Conservation (phyloP, 2,797 vertebrate species). For the Megaceryle alcyon region DNA sequence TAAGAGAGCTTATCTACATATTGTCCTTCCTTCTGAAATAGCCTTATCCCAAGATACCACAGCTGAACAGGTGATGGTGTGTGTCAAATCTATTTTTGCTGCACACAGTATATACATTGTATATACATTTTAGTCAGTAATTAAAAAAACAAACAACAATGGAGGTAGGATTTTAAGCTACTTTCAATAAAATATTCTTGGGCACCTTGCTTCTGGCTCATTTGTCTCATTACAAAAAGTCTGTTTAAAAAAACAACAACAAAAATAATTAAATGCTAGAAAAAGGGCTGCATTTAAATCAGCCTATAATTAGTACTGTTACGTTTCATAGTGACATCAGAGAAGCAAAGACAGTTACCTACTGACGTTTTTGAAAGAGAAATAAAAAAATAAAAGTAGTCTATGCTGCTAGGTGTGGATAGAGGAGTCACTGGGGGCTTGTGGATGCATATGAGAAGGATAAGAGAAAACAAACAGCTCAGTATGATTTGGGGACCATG, state of each 20-base stretch:
- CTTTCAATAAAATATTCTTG: background rate
- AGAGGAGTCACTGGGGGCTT: background rate
- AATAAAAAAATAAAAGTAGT: background rate
- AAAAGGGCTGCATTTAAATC: background rate
- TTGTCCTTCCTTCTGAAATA: background rate
- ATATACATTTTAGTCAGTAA: background rate
- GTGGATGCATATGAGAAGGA: background rate
- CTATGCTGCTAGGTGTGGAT: background rate
- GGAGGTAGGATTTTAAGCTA: background rate
- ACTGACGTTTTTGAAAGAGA: background rate
- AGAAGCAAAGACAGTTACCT: background rate
- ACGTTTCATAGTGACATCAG: background rate
- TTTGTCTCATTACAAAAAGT: conserved; percentile 16
- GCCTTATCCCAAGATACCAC: background rate
- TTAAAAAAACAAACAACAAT: background rate
- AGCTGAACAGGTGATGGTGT: background rate
- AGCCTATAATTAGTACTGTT: background rate
- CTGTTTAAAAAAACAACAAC: background rate
- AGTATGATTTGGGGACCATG: background rate
- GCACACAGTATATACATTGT: background rate
- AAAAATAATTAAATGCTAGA: background rate
- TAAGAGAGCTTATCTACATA: background rate
- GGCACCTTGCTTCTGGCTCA: background rate
- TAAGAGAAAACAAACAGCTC: background rate
- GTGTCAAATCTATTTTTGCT: background rate